Percentiles rank a stretch among this genome's conserved stretches.
phyloP scores from a whole-genome alignment of 2,797 vertebrate genomes.

The Peromyscus attwateri region DNA sequence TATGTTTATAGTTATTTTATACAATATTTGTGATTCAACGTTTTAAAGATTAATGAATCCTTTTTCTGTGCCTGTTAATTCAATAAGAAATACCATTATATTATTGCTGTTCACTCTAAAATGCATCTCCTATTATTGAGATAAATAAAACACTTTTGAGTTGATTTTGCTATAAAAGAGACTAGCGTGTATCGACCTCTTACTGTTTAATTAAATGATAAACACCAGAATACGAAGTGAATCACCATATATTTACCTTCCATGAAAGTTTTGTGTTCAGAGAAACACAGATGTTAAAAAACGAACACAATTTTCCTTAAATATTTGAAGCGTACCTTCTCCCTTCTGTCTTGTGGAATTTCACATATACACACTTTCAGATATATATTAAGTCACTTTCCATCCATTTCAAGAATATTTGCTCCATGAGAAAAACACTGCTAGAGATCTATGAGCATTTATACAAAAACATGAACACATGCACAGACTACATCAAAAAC shows the following conservation, averaged over 20 bases:
- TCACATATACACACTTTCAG: not conserved
- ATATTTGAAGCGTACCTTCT: not conserved
- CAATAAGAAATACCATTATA: not conserved
- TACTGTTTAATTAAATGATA: slow-evolving; percentile 49
- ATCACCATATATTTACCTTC: not conserved
- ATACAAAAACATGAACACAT: not conserved
- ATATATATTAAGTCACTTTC: not conserved
- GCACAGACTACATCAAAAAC: not conserved
- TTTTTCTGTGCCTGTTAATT: slow-evolving; percentile 38
- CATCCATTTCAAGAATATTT: not conserved
- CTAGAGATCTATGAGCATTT: not conserved
- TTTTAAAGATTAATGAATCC: not conserved
- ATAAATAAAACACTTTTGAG: slow-evolving; percentile 49
- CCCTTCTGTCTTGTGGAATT: not conserved
- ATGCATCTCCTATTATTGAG: not conserved
- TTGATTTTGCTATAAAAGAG: slow-evolving; percentile 42
- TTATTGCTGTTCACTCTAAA: slow-evolving; percentile 12
- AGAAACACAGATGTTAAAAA: not conserved
- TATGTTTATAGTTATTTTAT: not conserved
- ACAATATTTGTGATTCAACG: not conserved
- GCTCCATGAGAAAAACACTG: slow-evolving; percentile 6
- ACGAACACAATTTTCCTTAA: not conserved
- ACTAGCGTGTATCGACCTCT: not conserved
- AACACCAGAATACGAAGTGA: not conserved
- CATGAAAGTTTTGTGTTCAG: not conserved